Evolutionary conservation across 2,888 invertebrate genomes (phyloP).

Genomic region (Synanthedon vespiformis): DNA sequence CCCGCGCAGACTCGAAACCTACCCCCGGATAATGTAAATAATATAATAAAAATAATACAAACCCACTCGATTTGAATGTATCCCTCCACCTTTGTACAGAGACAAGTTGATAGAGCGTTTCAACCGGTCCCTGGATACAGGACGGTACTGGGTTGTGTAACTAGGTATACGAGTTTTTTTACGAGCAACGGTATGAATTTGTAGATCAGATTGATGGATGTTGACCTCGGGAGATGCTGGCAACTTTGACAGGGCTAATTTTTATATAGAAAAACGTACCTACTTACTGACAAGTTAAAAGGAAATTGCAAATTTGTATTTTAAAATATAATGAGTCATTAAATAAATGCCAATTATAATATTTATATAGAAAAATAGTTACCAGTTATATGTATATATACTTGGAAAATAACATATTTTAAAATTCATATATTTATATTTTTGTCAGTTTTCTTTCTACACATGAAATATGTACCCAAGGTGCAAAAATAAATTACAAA

Average conservation of each 20-base stretch:
- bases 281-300: too few relatives aligned
- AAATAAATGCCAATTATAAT: too few relatives aligned
- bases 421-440: too few relatives aligned
- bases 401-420: too few relatives aligned
- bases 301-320: too few relatives aligned
- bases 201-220: slow-evolving; percentile 17
- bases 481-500: too few relatives aligned
- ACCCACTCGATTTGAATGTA: slow-evolving; percentile 48
- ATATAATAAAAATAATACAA: slow-evolving; percentile 62
- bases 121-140: slow-evolving; percentile 17
- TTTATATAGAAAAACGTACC: neutral
- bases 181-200: slow-evolving; percentile 22
- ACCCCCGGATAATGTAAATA: slow-evolving; percentile 47
- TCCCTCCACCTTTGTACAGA: slow-evolving; percentile 19
- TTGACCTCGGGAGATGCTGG: slow-evolving; percentile 22
- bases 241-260: slow-evolving; percentile 21
- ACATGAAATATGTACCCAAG: too few relatives aligned
- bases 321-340: too few relatives aligned
- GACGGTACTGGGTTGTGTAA: slow-evolving; percentile 12
- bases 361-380: too few relatives aligned
- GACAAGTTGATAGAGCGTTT: slow-evolving; percentile 23
- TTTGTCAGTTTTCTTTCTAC: too few relatives aligned
- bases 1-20: slow-evolving; percentile 42
- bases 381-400: too few relatives aligned
- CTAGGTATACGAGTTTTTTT: slow-evolving; percentile 18